Conservation (phyloP, 2,888 invertebrate species). For the Iselma pallidipennis region DNA sequence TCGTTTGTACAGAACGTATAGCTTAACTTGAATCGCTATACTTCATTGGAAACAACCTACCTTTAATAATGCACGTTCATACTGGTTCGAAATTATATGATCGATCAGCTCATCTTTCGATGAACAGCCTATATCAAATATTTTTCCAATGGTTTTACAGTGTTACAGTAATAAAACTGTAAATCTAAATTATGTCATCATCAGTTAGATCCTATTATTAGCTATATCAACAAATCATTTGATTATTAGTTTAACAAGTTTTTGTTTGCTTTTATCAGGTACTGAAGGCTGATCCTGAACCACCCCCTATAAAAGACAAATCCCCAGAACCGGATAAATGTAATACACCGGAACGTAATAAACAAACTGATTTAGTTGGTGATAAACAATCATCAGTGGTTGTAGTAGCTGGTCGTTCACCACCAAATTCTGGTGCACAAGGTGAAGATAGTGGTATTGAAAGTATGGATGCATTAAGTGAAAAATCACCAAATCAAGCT, state of each 20-base stretch:
- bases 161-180: not conserved
- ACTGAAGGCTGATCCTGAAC: slow-evolving; percentile 32
- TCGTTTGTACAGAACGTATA: too few relatives aligned
- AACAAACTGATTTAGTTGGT: slow-evolving; percentile 31
- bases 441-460: slow-evolving; percentile 92
- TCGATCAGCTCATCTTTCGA: too few relatives aligned
- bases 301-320: slow-evolving; percentile 45
- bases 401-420: slow-evolving; percentile 44
- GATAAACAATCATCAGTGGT: slow-evolving; percentile 27
- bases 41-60: too few relatives aligned
- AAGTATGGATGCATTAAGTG: slow-evolving; percentile 91
- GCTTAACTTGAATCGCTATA: too few relatives aligned
- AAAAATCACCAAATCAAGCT: slow-evolving; percentile 80
- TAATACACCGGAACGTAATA: slow-evolving; percentile 47
- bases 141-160: not conserved
- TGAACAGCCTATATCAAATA: too few relatives aligned
- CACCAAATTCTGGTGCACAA: slow-evolving; percentile 58
- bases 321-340: slow-evolving; percentile 52
- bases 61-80: too few relatives aligned
- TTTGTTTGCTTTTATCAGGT: slow-evolving; percentile 17
- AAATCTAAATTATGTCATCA: not conserved
- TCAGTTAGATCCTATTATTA: slow-evolving; percentile 3
- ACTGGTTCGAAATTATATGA: not conserved
- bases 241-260: slow-evolving; percentile 2
- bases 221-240: not conserved